A percentile compares a stretch with the other conserved stretches of the same genome.
These are phyloP conservation scores for Teleogryllus occipitalis DNA, from an alignment of 1,140 invertebrate species.

Conservation along the genomic window DNA sequence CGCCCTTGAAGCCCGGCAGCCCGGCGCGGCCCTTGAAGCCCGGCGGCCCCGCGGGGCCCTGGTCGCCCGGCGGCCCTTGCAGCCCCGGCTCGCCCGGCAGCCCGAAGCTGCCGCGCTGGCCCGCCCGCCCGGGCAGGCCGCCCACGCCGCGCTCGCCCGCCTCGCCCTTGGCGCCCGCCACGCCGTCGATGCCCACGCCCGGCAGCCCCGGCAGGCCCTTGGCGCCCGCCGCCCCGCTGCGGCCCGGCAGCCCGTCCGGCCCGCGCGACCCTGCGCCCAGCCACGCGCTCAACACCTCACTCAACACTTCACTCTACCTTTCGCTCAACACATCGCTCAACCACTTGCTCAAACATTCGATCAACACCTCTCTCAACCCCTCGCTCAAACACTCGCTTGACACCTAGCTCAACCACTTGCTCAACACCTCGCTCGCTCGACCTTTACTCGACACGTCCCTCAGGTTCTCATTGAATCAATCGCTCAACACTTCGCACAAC, in stretches of 20 bases:
- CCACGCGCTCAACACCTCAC: too few relatives aligned
- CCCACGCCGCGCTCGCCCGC: background rate
- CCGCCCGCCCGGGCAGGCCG: background rate
- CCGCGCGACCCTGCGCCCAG: background rate
- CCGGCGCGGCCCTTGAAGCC: conserved; percentile 28
- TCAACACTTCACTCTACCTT: too few relatives aligned
- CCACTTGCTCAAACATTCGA: too few relatives aligned
- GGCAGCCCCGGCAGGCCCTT: conserved; percentile 8
- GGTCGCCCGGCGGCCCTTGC: conserved; percentile 25
- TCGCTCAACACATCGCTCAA: too few relatives aligned
- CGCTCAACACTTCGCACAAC: too few relatives aligned
- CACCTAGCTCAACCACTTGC: too few relatives aligned
- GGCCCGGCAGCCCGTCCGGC: background rate
- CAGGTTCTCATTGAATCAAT: too few relatives aligned
- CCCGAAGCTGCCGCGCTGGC: background rate
- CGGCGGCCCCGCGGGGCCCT: conserved; percentile 26
- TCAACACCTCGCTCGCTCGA: too few relatives aligned
- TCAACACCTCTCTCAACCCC: too few relatives aligned
- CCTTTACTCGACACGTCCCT: too few relatives aligned
- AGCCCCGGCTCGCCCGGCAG: background rate
- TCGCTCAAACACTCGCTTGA: too few relatives aligned
- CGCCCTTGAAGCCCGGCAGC: conserved; percentile 20
- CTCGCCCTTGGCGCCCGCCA: conserved; percentile 9
- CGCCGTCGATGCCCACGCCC: conserved; percentile 19
- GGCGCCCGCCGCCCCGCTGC: background rate